These are phyloP conservation scores for Catonia carolina DNA, from an alignment of 2,888 invertebrate species.

Conservation along the genomic window DNA sequence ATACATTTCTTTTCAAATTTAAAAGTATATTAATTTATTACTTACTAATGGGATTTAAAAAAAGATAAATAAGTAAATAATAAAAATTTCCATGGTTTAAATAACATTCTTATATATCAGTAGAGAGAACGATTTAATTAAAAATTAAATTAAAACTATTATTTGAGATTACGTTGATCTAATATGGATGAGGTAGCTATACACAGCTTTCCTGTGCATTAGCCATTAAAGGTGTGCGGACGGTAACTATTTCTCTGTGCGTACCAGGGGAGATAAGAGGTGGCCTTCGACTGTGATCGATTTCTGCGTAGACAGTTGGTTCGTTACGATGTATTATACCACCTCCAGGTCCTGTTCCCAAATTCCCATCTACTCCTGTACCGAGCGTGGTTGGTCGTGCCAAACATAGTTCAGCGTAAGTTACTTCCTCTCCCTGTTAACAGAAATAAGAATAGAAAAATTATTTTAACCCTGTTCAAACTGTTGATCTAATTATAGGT, in stretches of 20 bases:
- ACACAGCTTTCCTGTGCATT: conserved; percentile 65
- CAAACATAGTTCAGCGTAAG: conserved; percentile 55
- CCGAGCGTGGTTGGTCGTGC: conserved; percentile 48
- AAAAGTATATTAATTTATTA: no score
- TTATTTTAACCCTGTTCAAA: no score
- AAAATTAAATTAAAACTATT: no score
- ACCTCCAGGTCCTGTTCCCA: conserved; percentile 34
- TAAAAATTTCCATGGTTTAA: no score
- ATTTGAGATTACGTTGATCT: neutral
- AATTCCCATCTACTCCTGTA: conserved; percentile 39
- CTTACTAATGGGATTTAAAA: no score
- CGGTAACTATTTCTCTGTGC: conserved; percentile 59
- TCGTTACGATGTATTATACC: conserved; percentile 54
- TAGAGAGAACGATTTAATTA: no score
- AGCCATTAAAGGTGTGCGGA: conserved; percentile 62
- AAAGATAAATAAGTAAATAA: no score
- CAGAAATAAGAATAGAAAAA: conserved; percentile 9
- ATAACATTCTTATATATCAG: no score
- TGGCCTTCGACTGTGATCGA: conserved; percentile 55
- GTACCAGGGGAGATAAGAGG: conserved; percentile 30
- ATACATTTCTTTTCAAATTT: no score
- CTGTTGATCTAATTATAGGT: no score
- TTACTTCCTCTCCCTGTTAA: conserved; percentile 49
- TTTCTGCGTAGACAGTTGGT: conserved; percentile 66
- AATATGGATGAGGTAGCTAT: conserved; percentile 40